Percentiles rank a stretch among this genome's conserved stretches.
These are phyloP conservation scores for Proteles cristata DNA, from an alignment of 2,113 vertebrate species.

Conservation along the genomic window DNA sequence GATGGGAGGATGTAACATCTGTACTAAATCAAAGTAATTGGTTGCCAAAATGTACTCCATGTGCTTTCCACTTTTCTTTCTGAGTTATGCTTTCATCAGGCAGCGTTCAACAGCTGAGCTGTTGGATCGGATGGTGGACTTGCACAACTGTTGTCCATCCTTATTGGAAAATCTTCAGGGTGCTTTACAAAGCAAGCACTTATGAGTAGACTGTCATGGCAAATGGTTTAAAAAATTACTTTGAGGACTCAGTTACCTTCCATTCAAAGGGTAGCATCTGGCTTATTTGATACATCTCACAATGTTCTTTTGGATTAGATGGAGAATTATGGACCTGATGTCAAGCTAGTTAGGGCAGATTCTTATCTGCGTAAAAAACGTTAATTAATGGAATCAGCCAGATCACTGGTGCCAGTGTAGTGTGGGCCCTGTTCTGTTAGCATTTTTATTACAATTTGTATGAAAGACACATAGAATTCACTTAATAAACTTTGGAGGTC, in stretches of 20 bases:
- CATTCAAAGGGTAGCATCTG: neutral
- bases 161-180: neutral
- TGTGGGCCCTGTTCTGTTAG: neutral
- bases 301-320: neutral
- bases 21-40: neutral
- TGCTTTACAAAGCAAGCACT: constrained; percentile 22
- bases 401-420: neutral
- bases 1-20: neutral
- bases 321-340: neutral
- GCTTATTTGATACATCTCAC: neutral
- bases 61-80: neutral
- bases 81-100: neutral
- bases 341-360: neutral
- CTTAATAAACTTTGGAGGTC: neutral
- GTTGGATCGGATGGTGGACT: neutral
- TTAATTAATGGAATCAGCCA: neutral
- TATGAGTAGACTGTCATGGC: neutral
- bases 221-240: constrained; percentile 45
- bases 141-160: neutral
- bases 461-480: neutral
- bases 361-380: neutral
- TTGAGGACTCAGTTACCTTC: constrained; percentile 16
- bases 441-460: constrained; percentile 9
- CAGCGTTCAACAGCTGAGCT: neutral
- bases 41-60: neutral